These are phyloP conservation scores for Calliphora vomitoria DNA, from an alignment of 2,888 invertebrate species.

Conservation along the genomic window DNA sequence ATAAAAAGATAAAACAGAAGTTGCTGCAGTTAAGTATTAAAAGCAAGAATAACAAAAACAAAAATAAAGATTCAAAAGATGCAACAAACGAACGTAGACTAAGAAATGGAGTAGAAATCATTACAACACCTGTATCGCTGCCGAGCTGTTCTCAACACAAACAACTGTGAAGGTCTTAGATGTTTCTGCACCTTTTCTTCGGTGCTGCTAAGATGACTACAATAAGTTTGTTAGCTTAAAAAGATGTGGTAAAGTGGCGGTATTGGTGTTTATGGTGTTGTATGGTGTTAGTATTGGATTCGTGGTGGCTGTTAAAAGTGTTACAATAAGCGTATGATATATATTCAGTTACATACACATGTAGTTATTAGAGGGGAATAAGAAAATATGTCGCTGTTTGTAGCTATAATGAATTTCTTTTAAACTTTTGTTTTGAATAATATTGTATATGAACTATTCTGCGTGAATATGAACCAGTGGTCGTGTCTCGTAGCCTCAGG, in stretches of 20 bases:
- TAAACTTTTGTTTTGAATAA: too few species aligned
- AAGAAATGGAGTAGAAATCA: conserved; percentile 26
- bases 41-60: conserved; percentile 2
- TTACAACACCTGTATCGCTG: conserved; percentile 47
- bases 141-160: not conserved
- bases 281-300: conserved; percentile 6
- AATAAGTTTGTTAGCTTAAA: conserved; percentile 1
- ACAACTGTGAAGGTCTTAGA: not conserved
- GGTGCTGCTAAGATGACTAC: not conserved
- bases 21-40: conserved; percentile 29
- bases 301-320: conserved; percentile 6
- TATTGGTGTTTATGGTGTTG: conserved; percentile 19
- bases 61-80: conserved; percentile 1
- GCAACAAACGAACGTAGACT: not conserved
- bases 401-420: too few species aligned
- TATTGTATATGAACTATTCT: too few species aligned
- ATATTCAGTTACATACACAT: not conserved
- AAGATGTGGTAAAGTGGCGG: not conserved
- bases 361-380: not conserved
- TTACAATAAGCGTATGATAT: conserved; percentile 34
- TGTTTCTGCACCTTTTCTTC: not conserved
- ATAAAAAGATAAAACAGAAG: conserved; percentile 55
- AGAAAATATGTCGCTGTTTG: not conserved
- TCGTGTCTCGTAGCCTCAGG: too few species aligned
- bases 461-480: too few species aligned